These are phyloP conservation scores for Pterostichus madidus DNA, from an alignment of 2,888 invertebrate species.

Conservation along the genomic window DNA sequence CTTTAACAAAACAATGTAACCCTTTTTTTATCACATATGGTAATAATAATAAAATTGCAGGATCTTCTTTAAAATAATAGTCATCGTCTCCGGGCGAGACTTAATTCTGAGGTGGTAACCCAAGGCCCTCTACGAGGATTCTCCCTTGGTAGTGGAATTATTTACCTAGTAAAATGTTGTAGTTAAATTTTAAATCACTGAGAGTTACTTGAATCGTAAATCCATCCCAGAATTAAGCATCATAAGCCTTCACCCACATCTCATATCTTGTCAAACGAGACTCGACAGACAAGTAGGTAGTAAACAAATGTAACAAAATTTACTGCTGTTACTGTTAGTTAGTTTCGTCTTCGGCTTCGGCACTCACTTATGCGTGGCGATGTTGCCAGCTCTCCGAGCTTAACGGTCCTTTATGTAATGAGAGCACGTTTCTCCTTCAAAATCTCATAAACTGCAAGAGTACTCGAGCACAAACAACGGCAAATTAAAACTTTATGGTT, in stretches of 20 bases:
- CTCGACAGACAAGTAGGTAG: constrained; percentile 41
- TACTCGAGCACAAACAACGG: constrained; percentile 65
- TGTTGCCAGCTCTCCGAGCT: constrained; percentile 24
- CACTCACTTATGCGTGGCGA: constrained; percentile 51
- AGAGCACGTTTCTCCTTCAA: constrained; percentile 63
- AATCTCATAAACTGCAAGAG: constrained; percentile 65
- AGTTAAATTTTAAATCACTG: constrained; percentile 36
- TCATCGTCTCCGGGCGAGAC: no score
- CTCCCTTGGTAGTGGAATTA: no score
- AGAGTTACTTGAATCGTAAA: constrained; percentile 25
- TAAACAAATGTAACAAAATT: constrained; percentile 64
- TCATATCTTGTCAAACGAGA: constrained; percentile 42
- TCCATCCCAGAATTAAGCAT: background rate
- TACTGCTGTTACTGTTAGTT: constrained; percentile 55
- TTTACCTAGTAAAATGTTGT: constrained; percentile 30
- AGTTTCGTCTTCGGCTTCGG: constrained; percentile 19
- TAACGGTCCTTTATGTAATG: constrained; percentile 61
- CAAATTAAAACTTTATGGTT: constrained; percentile 66
- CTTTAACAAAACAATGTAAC: no score
- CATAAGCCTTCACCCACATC: background rate
- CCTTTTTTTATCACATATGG: no score
- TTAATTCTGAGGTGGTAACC: no score
- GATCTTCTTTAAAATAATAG: no score
- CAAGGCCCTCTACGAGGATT: no score
- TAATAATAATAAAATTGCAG: no score